A percentile compares a stretch with the other conserved stretches of the same genome.
Conservation (phyloP, 1,140 invertebrate species). For the Hyles euphorbiae region DNA sequence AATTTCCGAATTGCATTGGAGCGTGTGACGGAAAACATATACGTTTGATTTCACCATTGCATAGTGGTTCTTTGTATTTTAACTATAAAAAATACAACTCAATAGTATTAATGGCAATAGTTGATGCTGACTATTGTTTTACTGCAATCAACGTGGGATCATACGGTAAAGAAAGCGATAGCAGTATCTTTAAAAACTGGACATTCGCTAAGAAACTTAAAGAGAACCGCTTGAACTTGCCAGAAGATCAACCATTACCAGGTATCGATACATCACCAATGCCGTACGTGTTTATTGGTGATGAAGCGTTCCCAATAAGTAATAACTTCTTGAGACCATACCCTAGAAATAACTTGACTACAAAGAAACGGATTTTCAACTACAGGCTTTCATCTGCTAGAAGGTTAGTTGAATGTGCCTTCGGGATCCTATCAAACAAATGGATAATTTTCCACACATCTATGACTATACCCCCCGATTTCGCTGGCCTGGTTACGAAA, state of each 20-base stretch:
- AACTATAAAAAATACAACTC: conserved; percentile 73
- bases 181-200: conserved; percentile 29
- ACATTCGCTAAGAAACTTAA: conserved; percentile 15
- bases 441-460: conserved; percentile 27
- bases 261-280: neutral
- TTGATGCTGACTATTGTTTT: conserved; percentile 71
- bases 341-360: conserved; percentile 9
- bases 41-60: conserved; percentile 39
- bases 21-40: conserved; percentile 68
- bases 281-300: neutral
- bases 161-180: conserved; percentile 57
- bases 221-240: conserved; percentile 17
- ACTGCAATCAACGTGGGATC: conserved; percentile 61
- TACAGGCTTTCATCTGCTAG: conserved; percentile 55
- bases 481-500: conserved; percentile 23
- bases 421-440: conserved; percentile 65
- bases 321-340: neutral
- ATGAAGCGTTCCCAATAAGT: neutral
- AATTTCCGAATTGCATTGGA: too few species aligned
- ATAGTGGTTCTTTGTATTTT: conserved; percentile 55
- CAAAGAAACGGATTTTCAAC: conserved; percentile 56
- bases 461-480: conserved; percentile 24
- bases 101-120: conserved; percentile 28
- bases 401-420: conserved; percentile 60
- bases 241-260: conserved; percentile 10